Percentiles rank a stretch among this genome's conserved stretches.
These are phyloP conservation scores for Apodemus speciosus DNA, from an alignment of 2,113 vertebrate species.

Conservation along the genomic window DNA sequence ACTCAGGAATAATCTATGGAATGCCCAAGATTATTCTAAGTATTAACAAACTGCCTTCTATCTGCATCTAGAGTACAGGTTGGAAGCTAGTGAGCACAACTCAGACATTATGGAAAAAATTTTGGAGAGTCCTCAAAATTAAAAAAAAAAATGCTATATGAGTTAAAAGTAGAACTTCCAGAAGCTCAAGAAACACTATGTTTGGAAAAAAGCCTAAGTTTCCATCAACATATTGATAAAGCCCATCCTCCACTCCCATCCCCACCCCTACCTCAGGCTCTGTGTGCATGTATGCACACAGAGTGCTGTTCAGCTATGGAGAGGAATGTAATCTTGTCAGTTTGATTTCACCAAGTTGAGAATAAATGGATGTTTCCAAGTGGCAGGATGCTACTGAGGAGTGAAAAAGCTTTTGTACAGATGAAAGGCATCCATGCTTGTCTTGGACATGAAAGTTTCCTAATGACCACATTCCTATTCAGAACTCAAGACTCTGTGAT, in stretches of 20 bases:
- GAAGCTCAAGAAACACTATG: not conserved
- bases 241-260: not conserved
- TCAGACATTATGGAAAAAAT: not conserved
- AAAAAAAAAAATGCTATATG: not conserved
- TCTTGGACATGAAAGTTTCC: not conserved
- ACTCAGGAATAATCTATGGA: not conserved
- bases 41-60: not conserved
- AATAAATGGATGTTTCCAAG: no score
- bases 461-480: not conserved
- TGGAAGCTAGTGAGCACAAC: not conserved
- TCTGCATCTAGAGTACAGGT: not conserved
- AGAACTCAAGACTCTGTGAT: not conserved
- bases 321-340: not conserved
- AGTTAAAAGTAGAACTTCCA: not conserved
- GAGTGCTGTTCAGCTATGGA: not conserved
- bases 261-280: not conserved
- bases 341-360: not conserved
- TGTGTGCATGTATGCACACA: not conserved
- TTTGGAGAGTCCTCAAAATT: not conserved
- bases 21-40: not conserved
- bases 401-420: not conserved
- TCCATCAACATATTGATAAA: no score
- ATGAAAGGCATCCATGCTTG: fast-evolving
- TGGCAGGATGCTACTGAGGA: not conserved
- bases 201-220: not conserved